phyloP scores from a whole-genome alignment of 2,113 vertebrate species.

The Xiphias gladius region DNA sequence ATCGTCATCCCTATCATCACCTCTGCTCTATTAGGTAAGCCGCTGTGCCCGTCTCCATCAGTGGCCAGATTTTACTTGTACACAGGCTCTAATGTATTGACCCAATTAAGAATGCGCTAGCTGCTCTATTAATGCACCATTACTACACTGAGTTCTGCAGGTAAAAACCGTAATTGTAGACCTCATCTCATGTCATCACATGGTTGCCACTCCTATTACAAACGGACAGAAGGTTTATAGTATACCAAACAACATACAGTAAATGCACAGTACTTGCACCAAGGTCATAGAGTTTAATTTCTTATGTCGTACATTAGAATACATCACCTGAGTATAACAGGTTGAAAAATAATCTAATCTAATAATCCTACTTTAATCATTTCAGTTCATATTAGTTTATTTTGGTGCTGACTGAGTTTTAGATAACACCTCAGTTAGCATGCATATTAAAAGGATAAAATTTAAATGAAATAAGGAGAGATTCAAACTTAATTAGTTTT shows the following conservation, averaged over 20 bases:
- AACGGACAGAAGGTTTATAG: no score
- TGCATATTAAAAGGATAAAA: background rate
- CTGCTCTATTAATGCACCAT: background rate
- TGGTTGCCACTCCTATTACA: background rate
- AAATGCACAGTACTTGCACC: no score
- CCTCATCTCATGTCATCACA: background rate
- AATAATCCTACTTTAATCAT: no score
- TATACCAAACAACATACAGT: no score
- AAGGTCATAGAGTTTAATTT: no score
- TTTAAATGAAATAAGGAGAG: background rate
- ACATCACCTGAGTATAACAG: no score
- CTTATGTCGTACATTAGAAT: no score
- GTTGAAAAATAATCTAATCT: no score
- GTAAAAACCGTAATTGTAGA: background rate
- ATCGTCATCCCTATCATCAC: conserved; percentile 61
- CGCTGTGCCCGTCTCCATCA: background rate
- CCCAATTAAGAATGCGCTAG: no score
- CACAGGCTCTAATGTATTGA: background rate
- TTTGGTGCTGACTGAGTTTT: background rate
- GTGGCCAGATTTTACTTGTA: background rate
- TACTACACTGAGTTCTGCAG: background rate
- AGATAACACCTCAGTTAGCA: background rate
- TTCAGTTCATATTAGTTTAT: background rate
- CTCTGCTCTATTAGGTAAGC: conserved; percentile 72
- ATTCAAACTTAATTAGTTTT: background rate